Conservation (phyloP, 2,888 invertebrate genomes). For the Cryptocephalus primarius region DNA sequence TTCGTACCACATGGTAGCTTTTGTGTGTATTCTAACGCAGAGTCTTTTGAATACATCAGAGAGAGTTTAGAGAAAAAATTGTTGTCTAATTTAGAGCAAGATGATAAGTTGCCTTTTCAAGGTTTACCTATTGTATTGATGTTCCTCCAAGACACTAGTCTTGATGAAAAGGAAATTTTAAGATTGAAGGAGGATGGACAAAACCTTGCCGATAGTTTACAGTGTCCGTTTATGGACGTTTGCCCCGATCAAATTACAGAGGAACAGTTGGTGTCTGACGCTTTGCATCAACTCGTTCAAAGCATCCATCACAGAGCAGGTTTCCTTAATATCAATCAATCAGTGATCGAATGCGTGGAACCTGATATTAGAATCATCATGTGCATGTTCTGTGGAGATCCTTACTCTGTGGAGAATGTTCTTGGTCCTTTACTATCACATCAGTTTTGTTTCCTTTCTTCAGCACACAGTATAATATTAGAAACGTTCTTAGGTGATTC, state of each 20-base stretch:
- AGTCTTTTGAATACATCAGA: slow-evolving; percentile 84
- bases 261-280: slow-evolving; percentile 56
- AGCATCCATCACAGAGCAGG: slow-evolving; percentile 71
- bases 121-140: slow-evolving; percentile 81
- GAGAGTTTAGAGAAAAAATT: slow-evolving; percentile 86
- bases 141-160: slow-evolving; percentile 73
- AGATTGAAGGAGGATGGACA: slow-evolving; percentile 82
- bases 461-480: slow-evolving; percentile 77
- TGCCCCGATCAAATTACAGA: slow-evolving; percentile 55
- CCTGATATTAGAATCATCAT: slow-evolving; percentile 86
- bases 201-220: slow-evolving; percentile 77
- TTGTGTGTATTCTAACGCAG: slow-evolving; percentile 83
- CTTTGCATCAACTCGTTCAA: slow-evolving; percentile 61
- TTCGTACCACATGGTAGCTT: slow-evolving; percentile 86
- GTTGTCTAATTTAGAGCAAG: slow-evolving; percentile 78
- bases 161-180: slow-evolving; percentile 77
- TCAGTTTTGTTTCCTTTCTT: slow-evolving; percentile 75
- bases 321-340: slow-evolving; percentile 59
- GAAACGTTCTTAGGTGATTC: slow-evolving; percentile 88
- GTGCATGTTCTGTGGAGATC: slow-evolving; percentile 95
- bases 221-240: slow-evolving; percentile 78
- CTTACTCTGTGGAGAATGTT: slow-evolving; percentile 81
- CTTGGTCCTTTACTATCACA: slow-evolving; percentile 79
- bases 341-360: slow-evolving; percentile 68
- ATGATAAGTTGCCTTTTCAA: slow-evolving; percentile 79